phyloP scores from a whole-genome alignment of 1,140 invertebrate genomes.

The Hermetia illucens region DNA sequence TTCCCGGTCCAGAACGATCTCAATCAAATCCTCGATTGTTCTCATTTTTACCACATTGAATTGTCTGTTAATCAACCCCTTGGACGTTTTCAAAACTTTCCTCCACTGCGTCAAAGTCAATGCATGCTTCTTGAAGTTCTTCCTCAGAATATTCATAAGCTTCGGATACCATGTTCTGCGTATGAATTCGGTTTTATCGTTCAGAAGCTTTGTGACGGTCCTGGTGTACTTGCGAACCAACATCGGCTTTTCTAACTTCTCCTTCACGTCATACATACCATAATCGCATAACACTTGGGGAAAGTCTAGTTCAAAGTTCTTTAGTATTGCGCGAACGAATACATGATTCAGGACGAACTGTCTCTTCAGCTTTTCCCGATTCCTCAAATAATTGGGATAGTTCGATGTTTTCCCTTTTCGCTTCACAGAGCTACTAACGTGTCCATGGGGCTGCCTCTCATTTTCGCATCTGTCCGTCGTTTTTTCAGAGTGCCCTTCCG shows the following conservation, averaged over 20 bases:
- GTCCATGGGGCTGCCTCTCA: no score
- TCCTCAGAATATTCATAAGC: conserved; percentile 25
- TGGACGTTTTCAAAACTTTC: conserved; percentile 22
- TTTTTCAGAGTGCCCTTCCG: conserved; percentile 9
- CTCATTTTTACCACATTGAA: conserved; percentile 34
- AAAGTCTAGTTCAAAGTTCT: conserved; percentile 37
- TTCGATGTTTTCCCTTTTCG: conserved; percentile 37
- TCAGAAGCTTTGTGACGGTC: conserved; percentile 27
- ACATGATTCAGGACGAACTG: conserved; percentile 43
- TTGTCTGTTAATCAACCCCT: conserved; percentile 35
- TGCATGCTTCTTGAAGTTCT: conserved; percentile 16
- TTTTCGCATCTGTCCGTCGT: no score
- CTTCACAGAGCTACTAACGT: no score
- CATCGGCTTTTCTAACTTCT: conserved; percentile 22
- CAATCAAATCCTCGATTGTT: conserved; percentile 36
- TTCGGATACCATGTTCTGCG: conserved; percentile 30
- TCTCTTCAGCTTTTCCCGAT: conserved; percentile 36
- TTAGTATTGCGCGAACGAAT: conserved; percentile 42
- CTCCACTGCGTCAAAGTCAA: conserved; percentile 18
- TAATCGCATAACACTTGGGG: conserved; percentile 40
- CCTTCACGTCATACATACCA: conserved; percentile 32
- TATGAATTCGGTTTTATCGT: conserved; percentile 25
- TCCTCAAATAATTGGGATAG: conserved; percentile 39
- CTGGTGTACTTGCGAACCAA: conserved; percentile 25
- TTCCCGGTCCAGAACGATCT: conserved; percentile 26